Conservation (phyloP, 2,888 invertebrate genomes). For the Sesia apiformis region DNA sequence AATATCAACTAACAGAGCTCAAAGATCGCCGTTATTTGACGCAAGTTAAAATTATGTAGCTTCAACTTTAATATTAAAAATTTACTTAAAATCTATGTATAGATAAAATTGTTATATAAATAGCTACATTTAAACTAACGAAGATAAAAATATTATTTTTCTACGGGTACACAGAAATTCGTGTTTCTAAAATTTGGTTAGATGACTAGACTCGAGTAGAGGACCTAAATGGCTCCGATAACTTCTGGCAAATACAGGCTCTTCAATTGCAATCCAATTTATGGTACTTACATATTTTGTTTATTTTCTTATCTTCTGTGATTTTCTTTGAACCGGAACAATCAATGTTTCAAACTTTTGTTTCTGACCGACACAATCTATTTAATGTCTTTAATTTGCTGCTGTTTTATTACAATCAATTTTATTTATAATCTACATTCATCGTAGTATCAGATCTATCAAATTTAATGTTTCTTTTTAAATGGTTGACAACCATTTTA, state of each 20-base stretch:
- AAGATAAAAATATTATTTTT: slow-evolving; percentile 18
- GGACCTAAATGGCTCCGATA: slow-evolving; percentile 11
- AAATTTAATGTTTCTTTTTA: too few species aligned
- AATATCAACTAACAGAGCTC: slow-evolving; percentile 45
- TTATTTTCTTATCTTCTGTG: too few species aligned
- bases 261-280: neutral
- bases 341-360: too few species aligned
- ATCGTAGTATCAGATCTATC: too few species aligned
- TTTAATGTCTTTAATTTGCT: too few species aligned
- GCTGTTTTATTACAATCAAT: too few species aligned
- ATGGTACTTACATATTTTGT: too few species aligned
- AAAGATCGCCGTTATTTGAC: slow-evolving; percentile 53
- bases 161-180: slow-evolving; percentile 22
- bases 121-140: slow-evolving; percentile 14
- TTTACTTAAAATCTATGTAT: slow-evolving; percentile 20
- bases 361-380: too few species aligned
- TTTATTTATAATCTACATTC: too few species aligned
- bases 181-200: neutral
- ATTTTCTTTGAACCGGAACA: too few species aligned
- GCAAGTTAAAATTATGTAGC: slow-evolving; percentile 45
- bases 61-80: neutral
- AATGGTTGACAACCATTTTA: too few species aligned
- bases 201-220: neutral
- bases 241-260: slow-evolving; percentile 70
- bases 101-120: slow-evolving; percentile 9